Evolutionary conservation across 2,888 invertebrate species (phyloP).

Genomic region (Torymus aiolomorphi): DNA sequence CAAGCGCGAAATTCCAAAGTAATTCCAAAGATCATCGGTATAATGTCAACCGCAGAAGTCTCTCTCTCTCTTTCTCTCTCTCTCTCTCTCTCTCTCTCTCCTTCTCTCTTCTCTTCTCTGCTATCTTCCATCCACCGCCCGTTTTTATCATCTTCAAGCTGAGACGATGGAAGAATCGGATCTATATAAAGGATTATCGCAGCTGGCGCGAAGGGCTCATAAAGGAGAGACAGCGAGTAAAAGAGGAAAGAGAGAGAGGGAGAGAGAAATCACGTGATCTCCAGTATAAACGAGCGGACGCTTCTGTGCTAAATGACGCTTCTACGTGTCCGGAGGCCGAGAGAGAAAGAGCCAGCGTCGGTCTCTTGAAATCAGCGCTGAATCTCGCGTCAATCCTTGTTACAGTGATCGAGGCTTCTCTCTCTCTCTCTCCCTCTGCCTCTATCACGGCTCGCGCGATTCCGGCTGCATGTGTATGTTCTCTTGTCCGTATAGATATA

Average conservation of each 20-base stretch:
- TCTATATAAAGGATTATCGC: slow-evolving; percentile 53
- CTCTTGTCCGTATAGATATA: too few relatives aligned
- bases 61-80: slow-evolving; percentile 15
- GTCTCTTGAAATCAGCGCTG: slow-evolving; percentile 51
- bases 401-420: slow-evolving; percentile 20
- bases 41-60: slow-evolving; percentile 22
- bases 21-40: slow-evolving; percentile 27
- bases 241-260: background rate
- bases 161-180: slow-evolving; percentile 31
- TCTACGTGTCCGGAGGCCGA: slow-evolving; percentile 53
- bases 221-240: slow-evolving; percentile 16
- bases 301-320: slow-evolving; percentile 55
- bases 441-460: too few relatives aligned
- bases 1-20: slow-evolving; percentile 25
- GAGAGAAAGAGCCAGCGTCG: background rate
- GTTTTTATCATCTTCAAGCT: slow-evolving; percentile 43
- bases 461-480: too few relatives aligned
- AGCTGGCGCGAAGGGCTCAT: slow-evolving; percentile 44
- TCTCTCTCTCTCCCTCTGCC: too few relatives aligned
- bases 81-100: slow-evolving; percentile 14
- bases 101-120: background rate
- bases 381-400: slow-evolving; percentile 44
- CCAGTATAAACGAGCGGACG: slow-evolving; percentile 48
- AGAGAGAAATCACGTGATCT: slow-evolving; percentile 15
- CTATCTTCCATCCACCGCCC: background rate